Base-by-base conservation (phyloP, 2,113 vertebrate species). In the Eulacestoma nigropectus region DNA sequence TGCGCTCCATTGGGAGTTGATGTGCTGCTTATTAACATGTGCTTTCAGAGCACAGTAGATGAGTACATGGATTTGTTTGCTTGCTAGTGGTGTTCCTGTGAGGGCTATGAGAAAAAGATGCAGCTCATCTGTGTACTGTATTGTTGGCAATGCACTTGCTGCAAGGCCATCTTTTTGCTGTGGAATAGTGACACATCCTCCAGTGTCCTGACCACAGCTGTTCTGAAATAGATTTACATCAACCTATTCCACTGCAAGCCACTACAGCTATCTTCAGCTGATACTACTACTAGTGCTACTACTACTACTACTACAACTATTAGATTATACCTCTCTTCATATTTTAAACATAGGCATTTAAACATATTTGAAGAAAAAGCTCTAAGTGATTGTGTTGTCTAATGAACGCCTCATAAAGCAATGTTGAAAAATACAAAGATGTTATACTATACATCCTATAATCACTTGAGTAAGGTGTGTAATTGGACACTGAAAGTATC, bases 1-100 rank as follows among this genome's bases (percentile, higher is more conserved):
- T 70, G 23, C 0, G 0, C 16, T 27, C 62, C 7, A 0, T 2
- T 85, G 59, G 57, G 72, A 69, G 17, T 23, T 90, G 46, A 16
- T 35, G 9, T 50, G 35, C 56, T 89, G 41, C 69, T 91, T 67
- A 33, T 50, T 65, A 86, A 84, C 29, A 30, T 0, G 3, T 86
- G 47, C 52, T 68, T 89, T 84, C 47, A 52, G 39, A 86, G 41
- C 39, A 44, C 39, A 44, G 2, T 47, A 64, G 62, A 53, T 30
- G 39, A 56, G 14, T 47, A 8, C 7, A 21, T 70, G 29, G 35
- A 39, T 89, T 84, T 92, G 21, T 47, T 88, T 84, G 13, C 64
- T 81, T 87, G 56, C 35, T 70, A n/a, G 25, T 53, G 11, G 9
- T 84, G 57, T 35, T 65, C 77, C 69, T n/a, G n/a, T 50, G 67